phyloP scores from a whole-genome alignment of 1,140 invertebrate genomes.

The Hermatobates lingyangjiaoensis region DNA sequence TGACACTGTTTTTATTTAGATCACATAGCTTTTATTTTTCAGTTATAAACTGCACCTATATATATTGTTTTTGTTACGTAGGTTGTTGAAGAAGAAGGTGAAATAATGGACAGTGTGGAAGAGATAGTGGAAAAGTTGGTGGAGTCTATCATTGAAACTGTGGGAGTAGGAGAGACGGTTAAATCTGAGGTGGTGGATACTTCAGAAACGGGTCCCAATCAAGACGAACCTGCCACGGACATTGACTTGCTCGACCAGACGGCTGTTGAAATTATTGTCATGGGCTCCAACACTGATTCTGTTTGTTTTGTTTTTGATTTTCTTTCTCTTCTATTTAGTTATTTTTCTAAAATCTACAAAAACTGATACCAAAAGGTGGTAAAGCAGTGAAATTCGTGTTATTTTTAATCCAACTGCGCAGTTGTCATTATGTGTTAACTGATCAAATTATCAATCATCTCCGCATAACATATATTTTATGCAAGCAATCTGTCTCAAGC shows the following conservation, averaged over 20 bases:
- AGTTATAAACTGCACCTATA: not conserved
- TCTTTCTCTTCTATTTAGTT: too few relatives aligned
- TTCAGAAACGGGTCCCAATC: not conserved
- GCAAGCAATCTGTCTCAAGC: too few relatives aligned
- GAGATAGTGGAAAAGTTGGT: conserved; percentile 29
- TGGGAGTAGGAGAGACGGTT: not conserved
- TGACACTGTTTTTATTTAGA: too few relatives aligned
- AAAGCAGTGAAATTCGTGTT: too few relatives aligned
- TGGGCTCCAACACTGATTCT: not conserved
- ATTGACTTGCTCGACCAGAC: not conserved
- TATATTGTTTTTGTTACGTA: not conserved
- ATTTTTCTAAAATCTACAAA: too few relatives aligned
- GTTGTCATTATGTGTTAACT: too few relatives aligned
- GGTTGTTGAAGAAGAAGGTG: conserved; percentile 22
- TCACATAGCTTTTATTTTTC: not conserved
- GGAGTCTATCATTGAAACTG: conserved; percentile 21
- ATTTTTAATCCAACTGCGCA: too few relatives aligned
- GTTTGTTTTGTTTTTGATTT: too few relatives aligned
- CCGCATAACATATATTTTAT: too few relatives aligned
- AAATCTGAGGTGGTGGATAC: not conserved
- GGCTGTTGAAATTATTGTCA: not conserved
- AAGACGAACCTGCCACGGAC: not conserved
- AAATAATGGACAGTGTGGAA: conserved; percentile 29
- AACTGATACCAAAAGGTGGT: too few relatives aligned
- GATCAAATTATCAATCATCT: too few relatives aligned